phyloP scores from a whole-genome alignment of 2,888 invertebrate genomes.

The Lithosia quadra region DNA sequence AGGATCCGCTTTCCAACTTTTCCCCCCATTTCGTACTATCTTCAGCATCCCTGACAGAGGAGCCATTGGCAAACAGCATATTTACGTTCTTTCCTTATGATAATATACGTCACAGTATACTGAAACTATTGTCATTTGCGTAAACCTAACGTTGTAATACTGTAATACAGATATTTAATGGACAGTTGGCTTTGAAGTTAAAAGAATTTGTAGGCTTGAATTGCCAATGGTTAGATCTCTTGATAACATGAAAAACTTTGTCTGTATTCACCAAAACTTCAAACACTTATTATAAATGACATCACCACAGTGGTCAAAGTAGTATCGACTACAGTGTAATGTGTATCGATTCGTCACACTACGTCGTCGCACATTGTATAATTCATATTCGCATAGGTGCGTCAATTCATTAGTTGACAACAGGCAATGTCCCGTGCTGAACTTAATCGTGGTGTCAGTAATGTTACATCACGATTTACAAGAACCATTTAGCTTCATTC shows the following conservation, averaged over 20 bases:
- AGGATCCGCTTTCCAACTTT: no score
- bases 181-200: no score
- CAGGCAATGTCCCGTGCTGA: conserved; percentile 51
- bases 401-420: conserved; percentile 18
- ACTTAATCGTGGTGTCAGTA: conserved; percentile 59
- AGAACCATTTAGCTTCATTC: conserved; percentile 67
- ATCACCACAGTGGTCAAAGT: conserved; percentile 21
- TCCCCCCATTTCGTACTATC: no score
- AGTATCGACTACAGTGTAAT: conserved; percentile 13
- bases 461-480: conserved; percentile 64
- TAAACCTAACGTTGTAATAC: no score
- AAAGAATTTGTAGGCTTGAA: no score
- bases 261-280: no score
- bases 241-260: not conserved
- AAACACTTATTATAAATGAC: conserved; percentile 21
- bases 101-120: not conserved
- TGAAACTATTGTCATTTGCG: no score
- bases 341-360: conserved; percentile 16
- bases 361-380: conserved; percentile 9
- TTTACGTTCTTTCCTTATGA: no score
- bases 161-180: no score
- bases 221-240: not conserved
- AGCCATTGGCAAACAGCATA: no score
- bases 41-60: no score
- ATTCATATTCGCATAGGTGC: conserved; percentile 8